Evolutionary conservation across 2,797 vertebrate genomes (phyloP).

Genomic region (Anniella stebbinsi): DNA sequence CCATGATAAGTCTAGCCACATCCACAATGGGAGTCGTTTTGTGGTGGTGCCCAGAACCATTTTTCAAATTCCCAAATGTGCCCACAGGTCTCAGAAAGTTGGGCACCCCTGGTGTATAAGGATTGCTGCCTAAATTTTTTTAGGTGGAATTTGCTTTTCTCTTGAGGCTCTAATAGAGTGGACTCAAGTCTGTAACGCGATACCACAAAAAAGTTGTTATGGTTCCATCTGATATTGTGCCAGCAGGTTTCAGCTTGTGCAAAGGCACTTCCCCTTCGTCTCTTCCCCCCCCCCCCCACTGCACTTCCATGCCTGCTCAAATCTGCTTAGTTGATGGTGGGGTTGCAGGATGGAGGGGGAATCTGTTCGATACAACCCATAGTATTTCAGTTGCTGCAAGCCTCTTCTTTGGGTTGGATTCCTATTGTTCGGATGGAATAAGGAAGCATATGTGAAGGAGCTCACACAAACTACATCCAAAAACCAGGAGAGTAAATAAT

Average conservation of each 20-base stretch:
- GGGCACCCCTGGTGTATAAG: too few species aligned
- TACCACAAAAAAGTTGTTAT: not conserved
- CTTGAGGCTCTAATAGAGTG: not conserved
- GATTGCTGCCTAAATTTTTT: not conserved
- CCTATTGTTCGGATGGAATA: not conserved
- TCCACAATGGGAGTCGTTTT: too few species aligned
- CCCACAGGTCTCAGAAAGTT: too few species aligned
- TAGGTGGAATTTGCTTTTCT: not conserved
- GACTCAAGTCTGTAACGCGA: not conserved
- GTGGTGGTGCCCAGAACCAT: too few species aligned
- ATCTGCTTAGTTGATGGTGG: too few species aligned
- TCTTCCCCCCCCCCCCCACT: not conserved
- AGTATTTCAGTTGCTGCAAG: not conserved
- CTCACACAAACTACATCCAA: too few species aligned
- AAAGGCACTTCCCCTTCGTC: not conserved
- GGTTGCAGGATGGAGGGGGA: not conserved
- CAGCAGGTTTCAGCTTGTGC: too few species aligned
- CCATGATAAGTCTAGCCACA: too few species aligned
- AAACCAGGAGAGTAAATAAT: not conserved
- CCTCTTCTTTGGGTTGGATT: not conserved
- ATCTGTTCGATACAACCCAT: not conserved
- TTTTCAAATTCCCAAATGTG: too few species aligned
- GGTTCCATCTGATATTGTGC: not conserved
- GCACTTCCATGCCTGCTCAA: not conserved
- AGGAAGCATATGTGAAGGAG: not conserved